Evolutionary conservation across 2,888 invertebrate species (phyloP).

Genomic region (Erebia ligea): DNA sequence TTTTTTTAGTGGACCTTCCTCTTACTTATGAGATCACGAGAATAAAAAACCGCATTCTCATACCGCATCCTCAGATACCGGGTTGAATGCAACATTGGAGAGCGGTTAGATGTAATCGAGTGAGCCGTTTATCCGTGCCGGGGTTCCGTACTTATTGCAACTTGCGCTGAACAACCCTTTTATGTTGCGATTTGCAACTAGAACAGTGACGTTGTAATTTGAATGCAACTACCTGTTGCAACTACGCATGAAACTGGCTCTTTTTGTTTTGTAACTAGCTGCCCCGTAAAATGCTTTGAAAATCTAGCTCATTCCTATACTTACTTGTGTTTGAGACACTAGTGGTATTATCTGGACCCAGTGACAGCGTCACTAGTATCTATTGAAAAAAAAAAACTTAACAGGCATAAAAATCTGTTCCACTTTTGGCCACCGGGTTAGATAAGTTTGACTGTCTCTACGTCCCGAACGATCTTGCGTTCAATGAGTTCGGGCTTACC

Average conservation of each 20-base stretch:
- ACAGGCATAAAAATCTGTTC: no score
- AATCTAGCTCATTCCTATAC: no score
- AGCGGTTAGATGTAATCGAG: slow-evolving; percentile 39
- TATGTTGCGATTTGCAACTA: slow-evolving; percentile 1
- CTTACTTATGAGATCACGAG: no score
- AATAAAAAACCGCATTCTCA: no score
- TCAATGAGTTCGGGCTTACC: no score
- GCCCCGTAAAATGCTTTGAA: neutral
- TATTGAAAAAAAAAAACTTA: no score
- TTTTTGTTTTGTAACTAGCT: neutral
- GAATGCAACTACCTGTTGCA: neutral
- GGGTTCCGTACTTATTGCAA: slow-evolving; percentile 24
- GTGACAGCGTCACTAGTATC: no score
- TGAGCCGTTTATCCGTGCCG: slow-evolving; percentile 31
- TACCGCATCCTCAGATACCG: slow-evolving; percentile 22
- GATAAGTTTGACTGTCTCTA: no score
- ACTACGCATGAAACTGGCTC: neutral
- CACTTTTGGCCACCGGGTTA: no score
- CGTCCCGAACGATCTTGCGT: no score
- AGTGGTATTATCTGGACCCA: no score
- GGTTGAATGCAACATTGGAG: slow-evolving; percentile 26
- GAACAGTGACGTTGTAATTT: neutral
- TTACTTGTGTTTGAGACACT: no score
- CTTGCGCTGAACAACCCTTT: slow-evolving; percentile 9
- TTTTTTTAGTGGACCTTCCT: neutral